Conservation (phyloP, 2,888 invertebrate genomes). For the Philonicus albiceps region DNA sequence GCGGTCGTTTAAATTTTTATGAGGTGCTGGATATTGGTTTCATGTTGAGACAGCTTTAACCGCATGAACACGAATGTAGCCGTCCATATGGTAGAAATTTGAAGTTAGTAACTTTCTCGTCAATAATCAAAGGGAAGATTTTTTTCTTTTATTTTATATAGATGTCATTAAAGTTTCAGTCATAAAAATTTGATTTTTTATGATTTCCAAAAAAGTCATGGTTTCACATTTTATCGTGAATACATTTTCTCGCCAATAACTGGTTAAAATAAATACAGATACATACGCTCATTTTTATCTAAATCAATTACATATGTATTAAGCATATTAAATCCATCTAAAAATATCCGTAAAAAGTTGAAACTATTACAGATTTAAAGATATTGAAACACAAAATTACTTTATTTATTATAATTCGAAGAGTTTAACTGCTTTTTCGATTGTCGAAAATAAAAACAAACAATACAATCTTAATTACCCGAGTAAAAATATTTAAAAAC, state of each 20-base stretch:
- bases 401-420: too few relatives aligned
- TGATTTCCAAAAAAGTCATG: not conserved
- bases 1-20: not conserved
- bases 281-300: too few relatives aligned
- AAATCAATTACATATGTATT: too few relatives aligned
- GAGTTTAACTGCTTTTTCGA: too few relatives aligned
- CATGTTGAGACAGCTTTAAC: not conserved
- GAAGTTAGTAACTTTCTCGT: not conserved
- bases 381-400: too few relatives aligned
- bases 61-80: not conserved
- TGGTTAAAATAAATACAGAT: too few relatives aligned
- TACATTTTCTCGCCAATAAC: not conserved
- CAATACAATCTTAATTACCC: too few relatives aligned
- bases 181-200: not conserved
- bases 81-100: not conserved
- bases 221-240: not conserved
- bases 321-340: too few relatives aligned
- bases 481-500: too few relatives aligned
- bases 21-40: not conserved
- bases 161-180: not conserved
- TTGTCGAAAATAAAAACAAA: too few relatives aligned
- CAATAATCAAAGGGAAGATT: not conserved
- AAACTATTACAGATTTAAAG: too few relatives aligned
- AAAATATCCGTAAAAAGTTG: too few relatives aligned
- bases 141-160: not conserved